phyloP scores from a whole-genome alignment of 2,888 invertebrate genomes.

The Tenthredo mesomela region DNA sequence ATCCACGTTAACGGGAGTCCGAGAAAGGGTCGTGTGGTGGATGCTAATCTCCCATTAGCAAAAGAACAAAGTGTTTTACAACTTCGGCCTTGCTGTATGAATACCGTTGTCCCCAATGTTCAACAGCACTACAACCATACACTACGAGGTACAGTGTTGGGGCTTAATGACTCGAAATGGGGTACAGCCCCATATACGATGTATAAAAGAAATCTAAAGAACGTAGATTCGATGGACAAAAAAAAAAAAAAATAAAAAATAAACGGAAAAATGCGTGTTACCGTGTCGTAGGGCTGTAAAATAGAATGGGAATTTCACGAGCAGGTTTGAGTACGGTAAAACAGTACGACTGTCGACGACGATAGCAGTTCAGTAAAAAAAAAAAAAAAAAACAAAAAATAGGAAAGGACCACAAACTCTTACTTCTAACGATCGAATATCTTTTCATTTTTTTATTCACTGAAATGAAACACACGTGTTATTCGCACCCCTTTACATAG shows the following conservation, averaged over 20 bases:
- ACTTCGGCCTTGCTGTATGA: conserved; percentile 14
- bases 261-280: not conserved
- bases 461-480: not conserved
- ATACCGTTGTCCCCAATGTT: conserved; percentile 12
- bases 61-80: conserved; percentile 53
- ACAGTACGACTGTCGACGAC: not conserved
- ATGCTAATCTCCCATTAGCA: conserved; percentile 54
- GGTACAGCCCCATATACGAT: not conserved
- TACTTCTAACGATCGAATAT: not conserved
- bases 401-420: not conserved
- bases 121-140: not conserved
- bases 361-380: not conserved
- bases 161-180: conserved; percentile 26
- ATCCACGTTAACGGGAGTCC: not conserved
- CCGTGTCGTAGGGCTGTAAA: not conserved
- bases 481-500: not conserved
- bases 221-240: not conserved
- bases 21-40: conserved; percentile 1
- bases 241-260: not conserved
- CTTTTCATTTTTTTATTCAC: not conserved
- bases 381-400: too few relatives aligned
- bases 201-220: not conserved
- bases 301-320: not conserved
- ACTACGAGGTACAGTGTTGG: not conserved
- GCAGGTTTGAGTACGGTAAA: not conserved